Base-by-base conservation (phyloP, 2,888 invertebrate species). In the Maniola hyperantus region DNA sequence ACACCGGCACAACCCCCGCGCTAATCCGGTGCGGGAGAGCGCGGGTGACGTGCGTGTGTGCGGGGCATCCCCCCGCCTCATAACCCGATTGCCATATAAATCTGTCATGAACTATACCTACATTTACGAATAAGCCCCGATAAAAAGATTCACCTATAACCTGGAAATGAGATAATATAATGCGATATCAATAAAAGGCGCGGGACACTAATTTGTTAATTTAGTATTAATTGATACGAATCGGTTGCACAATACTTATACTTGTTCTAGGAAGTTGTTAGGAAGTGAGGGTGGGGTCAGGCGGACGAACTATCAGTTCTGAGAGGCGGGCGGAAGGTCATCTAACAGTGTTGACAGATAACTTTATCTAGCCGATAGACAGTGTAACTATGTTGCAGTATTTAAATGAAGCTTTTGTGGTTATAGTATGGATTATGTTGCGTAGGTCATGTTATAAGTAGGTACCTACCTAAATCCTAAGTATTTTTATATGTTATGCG, bases 261-360 rank as follows among this genome's bases (percentile, higher is more conserved):
- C 59, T 34, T 20, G 36, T 61, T 85, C 84, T 68, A 34, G 79
- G 83, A 83, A 86, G 61, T 46, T 53, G 69, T 69, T 80, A 75
- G 83, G 82, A 83, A 78, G 76, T 66, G 76, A 76, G 80, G 80
- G 69, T 69, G 73, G 55, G 76, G 77, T 76, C 76, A 77, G 77
- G 76, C 78, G 74, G 67, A 71, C 64, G 67, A 66, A 68, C 66
- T 84, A 85, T 85, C 85, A 80, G 67, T 83, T 83, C 77, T 76
- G 79, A 83, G 79, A 71, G 64, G 63, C 71, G 69, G 70, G 69
- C 73, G 73, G 73, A 74, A 72, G 79, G 79, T 78, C 77, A 76
- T 68, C 68, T 61, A 68, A 70, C 72, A 68, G 53, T 71, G 72
- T 70, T 72, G 59, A 68, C 46, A 67, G 71, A 71, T 66, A 68